Conservation (phyloP, 2,888 invertebrate genomes). For the Miltochrista miniata region DNA sequence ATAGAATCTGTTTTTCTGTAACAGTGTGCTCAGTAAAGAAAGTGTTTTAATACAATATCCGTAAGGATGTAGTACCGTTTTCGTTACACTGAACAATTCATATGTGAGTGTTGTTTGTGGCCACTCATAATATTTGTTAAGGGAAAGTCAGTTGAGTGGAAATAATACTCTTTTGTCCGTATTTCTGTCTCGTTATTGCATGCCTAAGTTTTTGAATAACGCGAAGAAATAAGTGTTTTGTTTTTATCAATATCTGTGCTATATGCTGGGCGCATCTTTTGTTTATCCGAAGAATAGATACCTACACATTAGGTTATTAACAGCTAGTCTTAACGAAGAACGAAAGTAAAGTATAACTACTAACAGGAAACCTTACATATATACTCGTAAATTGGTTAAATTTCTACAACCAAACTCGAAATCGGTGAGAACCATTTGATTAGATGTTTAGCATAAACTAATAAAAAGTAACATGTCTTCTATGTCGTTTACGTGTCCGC, state of each 20-base stretch:
- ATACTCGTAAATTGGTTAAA: too few relatives aligned
- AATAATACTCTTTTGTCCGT: slow-evolving; percentile 32
- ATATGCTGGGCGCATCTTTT: not conserved
- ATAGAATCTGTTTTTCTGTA: slow-evolving; percentile 43
- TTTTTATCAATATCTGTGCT: not conserved
- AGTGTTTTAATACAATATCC: slow-evolving; percentile 47
- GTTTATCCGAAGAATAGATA: not conserved
- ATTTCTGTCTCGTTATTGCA: slow-evolving; percentile 21
- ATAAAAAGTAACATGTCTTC: too few relatives aligned
- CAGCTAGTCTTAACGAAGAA: too few relatives aligned
- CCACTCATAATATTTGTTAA: slow-evolving; percentile 58
- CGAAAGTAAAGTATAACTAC: too few relatives aligned
- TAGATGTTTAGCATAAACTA: too few relatives aligned
- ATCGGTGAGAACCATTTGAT: too few relatives aligned
- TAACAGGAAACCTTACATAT: too few relatives aligned
- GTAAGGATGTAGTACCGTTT: slow-evolving; percentile 46
- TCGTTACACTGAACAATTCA: slow-evolving; percentile 55
- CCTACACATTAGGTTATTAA: too few relatives aligned
- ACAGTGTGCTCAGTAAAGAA: slow-evolving; percentile 46
- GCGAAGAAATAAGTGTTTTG: slow-evolving; percentile 1
- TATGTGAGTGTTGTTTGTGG: slow-evolving; percentile 48
- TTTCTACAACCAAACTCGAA: too few relatives aligned
- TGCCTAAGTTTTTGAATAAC: slow-evolving; percentile 18
- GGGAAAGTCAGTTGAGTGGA: slow-evolving; percentile 43
- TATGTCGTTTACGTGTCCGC: too few relatives aligned